These are phyloP conservation scores for Epizoanthus fatuus DNA, from an alignment of 92 coral and sea anemone genomes.

Conservation along the genomic window DNA sequence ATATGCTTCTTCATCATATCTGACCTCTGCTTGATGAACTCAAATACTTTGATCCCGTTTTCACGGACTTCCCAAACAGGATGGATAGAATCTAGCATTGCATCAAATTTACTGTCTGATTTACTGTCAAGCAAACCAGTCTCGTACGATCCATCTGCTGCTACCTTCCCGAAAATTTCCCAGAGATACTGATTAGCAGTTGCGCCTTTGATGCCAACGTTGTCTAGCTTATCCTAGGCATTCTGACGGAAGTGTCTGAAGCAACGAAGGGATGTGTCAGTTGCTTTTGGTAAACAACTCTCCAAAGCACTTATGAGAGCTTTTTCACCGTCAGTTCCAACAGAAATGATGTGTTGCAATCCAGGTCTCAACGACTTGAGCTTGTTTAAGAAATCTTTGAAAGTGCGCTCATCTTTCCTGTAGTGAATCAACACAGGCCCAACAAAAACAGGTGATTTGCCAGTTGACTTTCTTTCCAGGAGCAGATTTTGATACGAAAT, in stretches of 20 bases:
- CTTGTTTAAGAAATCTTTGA: constrained; percentile 7
- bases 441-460: constrained; percentile 48
- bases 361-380: constrained; percentile 34
- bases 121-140: constrained; percentile 53
- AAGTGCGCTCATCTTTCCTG: constrained; percentile 33
- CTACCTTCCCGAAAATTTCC: constrained; percentile 45
- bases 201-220: constrained; percentile 32
- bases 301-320: background rate
- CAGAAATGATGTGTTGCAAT: constrained; percentile 30
- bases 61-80: constrained; percentile 20
- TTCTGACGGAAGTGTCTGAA: constrained; percentile 41
- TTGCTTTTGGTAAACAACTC: constrained; percentile 27
- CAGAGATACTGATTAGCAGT: constrained; percentile 10
- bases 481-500: constrained; percentile 42
- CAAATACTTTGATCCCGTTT: constrained; percentile 23
- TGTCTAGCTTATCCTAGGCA: background rate
- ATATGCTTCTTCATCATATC: constrained; percentile 57
- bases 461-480: constrained; percentile 40
- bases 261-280: constrained; percentile 26
- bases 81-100: constrained; percentile 15
- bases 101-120: constrained; percentile 34
- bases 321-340: too few relatives aligned
- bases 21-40: constrained; percentile 15
- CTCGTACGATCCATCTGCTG: constrained; percentile 43
- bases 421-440: constrained; percentile 52